Base-by-base conservation (phyloP, 2,797 vertebrate genomes). In the Gallinago nigripennis region DNA sequence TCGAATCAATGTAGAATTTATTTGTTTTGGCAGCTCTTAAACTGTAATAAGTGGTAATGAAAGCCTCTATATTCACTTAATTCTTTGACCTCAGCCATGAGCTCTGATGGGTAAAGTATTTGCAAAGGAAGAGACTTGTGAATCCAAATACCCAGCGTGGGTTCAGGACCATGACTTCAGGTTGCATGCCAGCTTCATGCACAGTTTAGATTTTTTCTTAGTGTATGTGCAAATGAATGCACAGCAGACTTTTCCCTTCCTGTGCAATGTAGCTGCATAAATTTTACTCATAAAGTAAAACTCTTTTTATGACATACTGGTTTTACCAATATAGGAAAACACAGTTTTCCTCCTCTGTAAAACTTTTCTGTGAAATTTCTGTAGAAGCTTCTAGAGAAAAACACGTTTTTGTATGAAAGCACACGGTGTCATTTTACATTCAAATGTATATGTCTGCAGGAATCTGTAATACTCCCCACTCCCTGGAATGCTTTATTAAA, bases 401-500 rank as follows among this genome's bases (percentile, higher is more conserved):
- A 43, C 0, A 0, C 12, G 23, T 76, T 88, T 69, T 64, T 53
- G 11, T 79, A 1, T 82, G 27, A 27, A 78, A 88, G 23, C 25
- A 31, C 24, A n/a, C 4, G 20, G n/a, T 0, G 0, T 69, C 14
- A n/a, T 66, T 95, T 56, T 60, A 13, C 9, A 11, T 68, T 57
- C 77, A 61, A 64, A 48, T 13, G 3, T 68, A 2, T 33, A 4
- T 25, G 19, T 63, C 45, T 82, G 21, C 30, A 65, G n/a, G 54
- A 68, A 25, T 83, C 21, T 6, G 6, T 54, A 35, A 25, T 83
- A 19, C 21, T 86, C 13, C 5, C 2, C 2, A 1, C 20, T 95
- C 25, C 25, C 6, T 91, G 23, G 28, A 79, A 41, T 48, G 4
- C 56, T 60, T 80, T 75, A 70, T 77, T 82, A 77, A 89, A 73